Conservation (phyloP, 2,797 vertebrate species). For the Oreochromis grahami region DNA sequence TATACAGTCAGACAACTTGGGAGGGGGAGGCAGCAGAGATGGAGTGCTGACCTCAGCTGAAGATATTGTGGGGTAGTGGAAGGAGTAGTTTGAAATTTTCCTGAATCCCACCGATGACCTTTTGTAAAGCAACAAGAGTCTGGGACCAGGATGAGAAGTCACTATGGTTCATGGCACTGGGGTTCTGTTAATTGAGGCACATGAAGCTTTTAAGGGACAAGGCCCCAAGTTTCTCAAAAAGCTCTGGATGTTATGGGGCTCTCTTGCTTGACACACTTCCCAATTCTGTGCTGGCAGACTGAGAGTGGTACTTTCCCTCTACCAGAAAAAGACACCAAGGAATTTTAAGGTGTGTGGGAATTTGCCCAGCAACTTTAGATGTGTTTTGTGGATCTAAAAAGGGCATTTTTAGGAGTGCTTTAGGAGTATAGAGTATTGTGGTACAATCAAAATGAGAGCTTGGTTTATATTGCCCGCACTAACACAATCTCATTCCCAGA, state of each 20-base stretch:
- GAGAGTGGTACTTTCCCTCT: neutral
- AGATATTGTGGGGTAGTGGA: neutral
- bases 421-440: neutral
- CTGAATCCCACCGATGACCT: neutral
- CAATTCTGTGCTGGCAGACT: neutral
- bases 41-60: neutral
- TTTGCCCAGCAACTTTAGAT: neutral
- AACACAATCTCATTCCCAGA: neutral
- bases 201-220: neutral
- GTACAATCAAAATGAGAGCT: neutral
- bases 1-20: neutral
- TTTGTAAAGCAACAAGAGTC: neutral
- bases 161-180: neutral
- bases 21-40: neutral
- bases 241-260: neutral
- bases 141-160: neutral
- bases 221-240: neutral
- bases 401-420: neutral
- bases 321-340: neutral
- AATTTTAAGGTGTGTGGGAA: neutral
- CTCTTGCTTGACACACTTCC: neutral
- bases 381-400: neutral
- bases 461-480: neutral
- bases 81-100: neutral
- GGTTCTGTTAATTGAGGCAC: neutral